Conservation (phyloP, 2,888 invertebrate species). For the Platynereis dumerilii region DNA sequence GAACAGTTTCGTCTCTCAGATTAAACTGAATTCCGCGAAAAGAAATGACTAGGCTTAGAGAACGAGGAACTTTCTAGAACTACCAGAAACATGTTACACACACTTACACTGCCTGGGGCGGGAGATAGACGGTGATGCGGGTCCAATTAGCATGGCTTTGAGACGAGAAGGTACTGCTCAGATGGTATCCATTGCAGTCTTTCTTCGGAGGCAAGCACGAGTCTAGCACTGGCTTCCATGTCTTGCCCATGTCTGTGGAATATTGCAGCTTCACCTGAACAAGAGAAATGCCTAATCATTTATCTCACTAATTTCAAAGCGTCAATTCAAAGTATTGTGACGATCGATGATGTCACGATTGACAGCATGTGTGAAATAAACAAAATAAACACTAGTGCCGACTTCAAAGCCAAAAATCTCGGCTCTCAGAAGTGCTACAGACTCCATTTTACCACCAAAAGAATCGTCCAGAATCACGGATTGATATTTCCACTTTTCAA, state of each 20-base stretch:
- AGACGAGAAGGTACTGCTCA: conserved; percentile 54
- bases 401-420: too few relatives aligned
- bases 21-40: too few relatives aligned
- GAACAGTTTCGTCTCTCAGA: too few relatives aligned
- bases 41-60: too few relatives aligned
- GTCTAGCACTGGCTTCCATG: conserved; percentile 59
- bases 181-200: conserved; percentile 60
- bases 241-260: conserved; percentile 61
- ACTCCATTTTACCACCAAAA: too few relatives aligned
- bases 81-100: too few relatives aligned
- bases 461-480: too few relatives aligned
- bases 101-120: conserved; percentile 60
- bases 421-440: too few relatives aligned
- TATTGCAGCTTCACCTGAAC: conserved; percentile 55
- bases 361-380: too few relatives aligned
- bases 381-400: too few relatives aligned
- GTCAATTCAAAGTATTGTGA: background rate
- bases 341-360: background rate
- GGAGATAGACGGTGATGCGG: conserved; percentile 59
- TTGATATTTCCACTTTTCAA: too few relatives aligned
- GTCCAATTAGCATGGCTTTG: conserved; percentile 61
- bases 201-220: conserved; percentile 62
- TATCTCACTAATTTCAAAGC: background rate
- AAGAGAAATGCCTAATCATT: background rate
- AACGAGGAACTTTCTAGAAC: too few relatives aligned